Base-by-base conservation (phyloP, 2,113 vertebrate genomes). In the Callipepla californica region DNA sequence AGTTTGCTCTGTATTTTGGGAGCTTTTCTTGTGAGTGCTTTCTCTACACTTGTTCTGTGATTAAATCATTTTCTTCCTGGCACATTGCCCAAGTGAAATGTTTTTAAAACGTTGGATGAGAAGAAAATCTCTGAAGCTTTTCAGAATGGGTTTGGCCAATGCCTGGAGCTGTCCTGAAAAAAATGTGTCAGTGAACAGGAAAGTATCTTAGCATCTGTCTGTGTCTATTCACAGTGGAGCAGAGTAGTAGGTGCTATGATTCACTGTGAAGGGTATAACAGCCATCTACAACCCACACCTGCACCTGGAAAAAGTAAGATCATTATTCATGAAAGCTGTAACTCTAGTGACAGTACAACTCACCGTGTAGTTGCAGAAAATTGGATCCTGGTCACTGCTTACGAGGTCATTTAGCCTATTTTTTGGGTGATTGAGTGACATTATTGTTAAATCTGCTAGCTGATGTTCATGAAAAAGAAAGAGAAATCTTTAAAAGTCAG, bases 61-160 rank as follows among this genome's bases (percentile, higher is more conserved):
- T 91, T 83, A 95, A 95, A 90, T 80, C 0, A 65, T 80, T 93
- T 91, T 80, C 59, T 92, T 38, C 58, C 65, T 92, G 89, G 65
- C 81, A 74, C 1, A 0, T 17, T 79, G 59, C 89, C 90, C 50
- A 51, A 87, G 25, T 19, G 63, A 93, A 93, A 83, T 50, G 22
- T 21, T 68, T 92, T 92, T 76, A 66, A 87, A 95, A 87, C 50
- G 21, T 38, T 82, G 28, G 34, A 65, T 4, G 30, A 77, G 61
- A 80, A 74, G 44, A 83, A 92, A 80, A 85, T 51, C 65, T 65
- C 47, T 68, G 40, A 85, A 94, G 80, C 7, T 91, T 81, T 90
- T 79, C 47, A 74, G 61, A 48, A 36, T 16, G 47, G 11, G 47
- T 77, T 44, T 73, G 77, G 58, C 25, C 0, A 0, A 62, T 58